Base-by-base conservation (phyloP, 2,888 invertebrate species). In the Pedicia rivosa region DNA sequence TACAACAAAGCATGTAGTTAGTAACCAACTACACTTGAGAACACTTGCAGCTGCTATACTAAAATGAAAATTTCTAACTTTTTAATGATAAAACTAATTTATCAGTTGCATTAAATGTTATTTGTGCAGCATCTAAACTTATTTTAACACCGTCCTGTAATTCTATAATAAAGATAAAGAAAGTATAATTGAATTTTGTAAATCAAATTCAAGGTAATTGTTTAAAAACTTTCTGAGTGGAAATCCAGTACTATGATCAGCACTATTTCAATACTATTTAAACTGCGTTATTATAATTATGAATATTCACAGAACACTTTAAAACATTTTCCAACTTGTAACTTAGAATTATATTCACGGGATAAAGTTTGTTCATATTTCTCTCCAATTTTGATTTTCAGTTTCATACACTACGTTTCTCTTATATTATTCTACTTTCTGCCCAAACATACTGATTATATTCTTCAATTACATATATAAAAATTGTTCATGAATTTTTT, bases 41-140 rank as follows among this genome's bases (percentile, higher is more conserved):
- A 95, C 95, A 63, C 91, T 92, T 14, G 92, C 84, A 3, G 92
- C 95, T 13, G 94, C 88, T 50, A 91, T 80, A 56, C 92, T 90
- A 53, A 98, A 80, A 53, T 94, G 87, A 59, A 98, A 91, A 53
- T 77, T 80, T 41, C 86, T 66, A 2, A 2, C 81, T 83, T 54
- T 84, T 82, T 36, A 97, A 62, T 0, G 94, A 94, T 34, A 95
- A 67, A 0, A 94, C 88, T 38, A 95, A 62, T 24, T 86, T 76
- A 43, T 88, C 86, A 39, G 80, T 72, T 4, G 83, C 80, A 37
- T 95, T 70, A 44, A 90, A 81, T 2, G 79, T 77, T 10, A 86
- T 83, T 53, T 86, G 82, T 0, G 86, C 80, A 39, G 86, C 83
- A 62, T 95, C 95, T 37, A 95, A 65, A 24, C 86, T 83, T 37